These are phyloP conservation scores for Sturnira hondurensis DNA, from an alignment of 2,113 vertebrate genomes.

Conservation along the genomic window DNA sequence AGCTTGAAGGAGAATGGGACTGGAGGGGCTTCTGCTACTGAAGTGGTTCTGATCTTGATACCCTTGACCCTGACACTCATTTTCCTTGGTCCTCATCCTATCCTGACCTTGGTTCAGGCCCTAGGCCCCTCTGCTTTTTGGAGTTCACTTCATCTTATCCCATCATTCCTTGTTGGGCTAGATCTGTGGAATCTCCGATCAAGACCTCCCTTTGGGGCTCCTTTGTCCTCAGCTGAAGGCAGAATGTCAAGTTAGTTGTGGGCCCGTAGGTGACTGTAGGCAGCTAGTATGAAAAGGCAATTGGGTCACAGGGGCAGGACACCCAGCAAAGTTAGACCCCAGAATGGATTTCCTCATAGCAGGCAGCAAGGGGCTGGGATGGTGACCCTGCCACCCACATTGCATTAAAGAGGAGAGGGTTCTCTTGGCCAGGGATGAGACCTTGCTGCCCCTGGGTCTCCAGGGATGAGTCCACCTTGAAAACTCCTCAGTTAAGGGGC, in stretches of 20 bases:
- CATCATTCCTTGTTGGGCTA: background rate
- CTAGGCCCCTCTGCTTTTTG: background rate
- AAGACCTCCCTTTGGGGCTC: background rate
- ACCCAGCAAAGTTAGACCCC: background rate
- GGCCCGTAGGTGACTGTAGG: background rate
- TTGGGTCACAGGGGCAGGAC: background rate
- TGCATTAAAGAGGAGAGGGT: background rate
- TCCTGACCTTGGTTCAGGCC: background rate
- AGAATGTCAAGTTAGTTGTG: constrained; percentile 2
- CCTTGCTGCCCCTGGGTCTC: background rate
- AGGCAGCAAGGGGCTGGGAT: background rate
- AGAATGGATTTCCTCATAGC: background rate
- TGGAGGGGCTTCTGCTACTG: background rate
- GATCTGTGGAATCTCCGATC: background rate
- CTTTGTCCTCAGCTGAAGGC: background rate
- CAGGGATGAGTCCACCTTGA: background rate
- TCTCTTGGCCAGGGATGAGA: background rate
- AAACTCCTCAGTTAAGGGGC: background rate
- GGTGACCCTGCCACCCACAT: background rate
- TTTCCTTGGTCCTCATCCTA: background rate
- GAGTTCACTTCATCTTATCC: background rate
- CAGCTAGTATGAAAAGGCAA: background rate
- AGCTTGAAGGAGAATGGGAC: background rate
- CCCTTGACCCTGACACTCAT: background rate
- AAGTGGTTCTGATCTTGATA: background rate